A percentile compares a stretch with the other conserved stretches of the same genome.
These are phyloP conservation scores for Channa striata DNA, from an alignment of 2,797 vertebrate genomes.

Conservation along the genomic window DNA sequence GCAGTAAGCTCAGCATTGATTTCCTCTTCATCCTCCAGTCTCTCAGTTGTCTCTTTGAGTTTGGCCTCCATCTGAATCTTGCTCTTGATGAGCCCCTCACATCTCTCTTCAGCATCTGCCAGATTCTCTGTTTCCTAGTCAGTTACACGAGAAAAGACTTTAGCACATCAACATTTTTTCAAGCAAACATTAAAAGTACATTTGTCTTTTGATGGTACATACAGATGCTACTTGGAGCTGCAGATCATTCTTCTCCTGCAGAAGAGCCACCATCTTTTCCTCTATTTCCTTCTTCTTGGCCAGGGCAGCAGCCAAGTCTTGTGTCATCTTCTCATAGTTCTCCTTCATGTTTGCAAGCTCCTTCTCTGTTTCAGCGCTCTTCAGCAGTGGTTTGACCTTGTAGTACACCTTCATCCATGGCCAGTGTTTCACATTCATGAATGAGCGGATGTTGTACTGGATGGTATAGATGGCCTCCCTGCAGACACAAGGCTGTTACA, in stretches of 20 bases:
- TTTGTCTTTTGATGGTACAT: constrained; percentile 52
- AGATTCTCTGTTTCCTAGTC: constrained; percentile 87
- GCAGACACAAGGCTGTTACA: constrained; percentile 8
- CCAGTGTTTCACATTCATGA: constrained; percentile 94
- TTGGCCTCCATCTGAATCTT: constrained; percentile 91
- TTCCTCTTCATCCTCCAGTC: constrained; percentile 88
- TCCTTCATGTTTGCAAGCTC: constrained; percentile 92
- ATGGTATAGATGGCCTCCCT: constrained; percentile 89
- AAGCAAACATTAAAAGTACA: not conserved
- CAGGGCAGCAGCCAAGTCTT: constrained; percentile 84
- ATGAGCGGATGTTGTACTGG: constrained; percentile 90
- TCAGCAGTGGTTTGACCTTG: constrained; percentile 93
- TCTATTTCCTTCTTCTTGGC: constrained; percentile 91
- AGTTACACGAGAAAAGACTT: not conserved
- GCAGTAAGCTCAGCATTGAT: constrained; percentile 87
- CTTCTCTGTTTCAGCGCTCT: constrained; percentile 91
- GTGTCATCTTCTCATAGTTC: constrained; percentile 80
- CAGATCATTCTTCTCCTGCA: constrained; percentile 93
- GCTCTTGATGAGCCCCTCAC: constrained; percentile 91
- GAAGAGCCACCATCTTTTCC: constrained; percentile 89
- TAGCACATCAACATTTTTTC: not conserved
- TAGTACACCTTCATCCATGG: constrained; percentile 96
- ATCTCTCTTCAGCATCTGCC: constrained; percentile 90
- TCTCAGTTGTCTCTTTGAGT: constrained; percentile 89
- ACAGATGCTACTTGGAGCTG: constrained; percentile 90